phyloP scores from a whole-genome alignment of 2,888 invertebrate genomes.

The Protonemura montana region DNA sequence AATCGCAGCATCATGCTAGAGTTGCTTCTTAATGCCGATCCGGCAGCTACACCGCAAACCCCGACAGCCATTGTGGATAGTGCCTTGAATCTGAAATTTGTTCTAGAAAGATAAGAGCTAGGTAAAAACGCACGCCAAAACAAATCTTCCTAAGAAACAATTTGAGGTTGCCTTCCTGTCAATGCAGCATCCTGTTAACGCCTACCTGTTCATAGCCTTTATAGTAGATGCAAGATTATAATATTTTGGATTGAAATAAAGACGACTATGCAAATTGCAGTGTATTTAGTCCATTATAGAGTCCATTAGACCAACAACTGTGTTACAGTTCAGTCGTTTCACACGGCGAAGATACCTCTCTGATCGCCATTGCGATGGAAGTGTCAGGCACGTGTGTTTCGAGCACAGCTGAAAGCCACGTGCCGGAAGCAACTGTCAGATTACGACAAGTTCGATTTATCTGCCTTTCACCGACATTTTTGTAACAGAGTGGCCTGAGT shows the following conservation, averaged over 20 bases:
- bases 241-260: background rate
- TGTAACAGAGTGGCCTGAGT: background rate
- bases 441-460: background rate
- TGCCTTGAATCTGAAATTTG: background rate
- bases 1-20: background rate
- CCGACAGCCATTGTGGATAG: slow-evolving; percentile 16
- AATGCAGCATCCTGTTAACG: background rate
- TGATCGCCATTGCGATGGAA: background rate
- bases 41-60: background rate
- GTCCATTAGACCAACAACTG: background rate
- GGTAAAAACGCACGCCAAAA: background rate
- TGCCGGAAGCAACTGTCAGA: slow-evolving; percentile 22
- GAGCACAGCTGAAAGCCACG: slow-evolving; percentile 1
- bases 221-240: background rate
- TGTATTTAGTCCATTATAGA: background rate
- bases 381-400: background rate
- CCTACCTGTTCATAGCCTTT: background rate
- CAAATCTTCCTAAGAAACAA: background rate
- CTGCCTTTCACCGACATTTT: background rate
- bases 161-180: background rate
- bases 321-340: no score
- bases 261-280: background rate
- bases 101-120: background rate
- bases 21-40: background rate
- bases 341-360: background rate